Evolutionary conservation across 2,888 invertebrate genomes (phyloP).

Genomic region (Dryadula phaetusa): DNA sequence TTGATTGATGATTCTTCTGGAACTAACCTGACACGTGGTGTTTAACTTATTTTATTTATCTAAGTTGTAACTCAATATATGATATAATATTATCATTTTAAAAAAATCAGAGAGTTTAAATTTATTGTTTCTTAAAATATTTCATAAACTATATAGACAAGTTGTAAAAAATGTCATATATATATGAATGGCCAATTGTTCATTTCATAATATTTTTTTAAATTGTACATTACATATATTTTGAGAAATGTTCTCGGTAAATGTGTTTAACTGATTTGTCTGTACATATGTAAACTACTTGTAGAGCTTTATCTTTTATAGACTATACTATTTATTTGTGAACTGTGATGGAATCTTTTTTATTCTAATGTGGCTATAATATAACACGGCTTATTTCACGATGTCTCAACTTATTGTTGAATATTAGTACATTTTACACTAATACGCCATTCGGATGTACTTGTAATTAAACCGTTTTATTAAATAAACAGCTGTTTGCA

Average conservation of each 20-base stretch:
- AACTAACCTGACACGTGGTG: not conserved
- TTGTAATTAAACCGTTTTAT: not conserved
- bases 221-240: not conserved
- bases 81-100: not conserved
- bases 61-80: not conserved
- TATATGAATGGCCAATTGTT: not conserved
- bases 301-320: conserved; percentile 81
- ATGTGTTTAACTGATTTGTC: conserved; percentile 46
- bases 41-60: not conserved
- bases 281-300: conserved; percentile 81
- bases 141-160: not conserved
- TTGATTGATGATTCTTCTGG: not conserved
- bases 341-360: conserved; percentile 45
- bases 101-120: not conserved
- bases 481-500: not conserved
- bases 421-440: conserved; percentile 17
- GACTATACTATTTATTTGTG: conserved; percentile 65
- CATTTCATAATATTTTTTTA: not conserved
- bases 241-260: conserved; percentile 23
- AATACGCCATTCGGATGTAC: conserved; percentile 22
- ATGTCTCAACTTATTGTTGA: conserved; percentile 1
- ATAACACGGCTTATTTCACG: conserved; percentile 21
- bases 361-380: conserved; percentile 40
- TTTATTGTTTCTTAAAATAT: not conserved
- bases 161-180: not conserved